Base-by-base conservation (phyloP, 2,113 vertebrate genomes). In the Onychorhynchus coronatus region DNA sequence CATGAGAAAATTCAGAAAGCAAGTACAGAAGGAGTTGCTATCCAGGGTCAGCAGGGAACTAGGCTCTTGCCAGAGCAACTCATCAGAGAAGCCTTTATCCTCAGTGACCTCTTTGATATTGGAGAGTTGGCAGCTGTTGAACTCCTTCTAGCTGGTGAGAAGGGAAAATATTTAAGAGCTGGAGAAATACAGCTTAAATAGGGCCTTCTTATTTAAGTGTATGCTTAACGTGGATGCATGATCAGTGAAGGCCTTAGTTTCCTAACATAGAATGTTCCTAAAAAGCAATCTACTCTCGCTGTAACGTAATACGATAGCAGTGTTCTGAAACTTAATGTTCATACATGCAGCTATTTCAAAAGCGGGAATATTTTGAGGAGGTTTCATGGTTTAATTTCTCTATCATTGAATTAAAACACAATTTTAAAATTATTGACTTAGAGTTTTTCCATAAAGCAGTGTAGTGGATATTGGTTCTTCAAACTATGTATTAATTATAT, bases 1-100 rank as follows among this genome's bases (percentile, higher is more conserved):
- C 98, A 99, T 88, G 99, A 99, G 76, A 99, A 99, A 91, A 98
- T 99, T 88, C 98, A 99, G 90, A 99, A 99, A 97, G 99, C 99
- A 90, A 99, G 99, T 97, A 99, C 98, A 30, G 99, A 99, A 88
- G 99, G 99, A 58, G 99, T 99, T 55, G 98, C 99, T 94, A 99
- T 99, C 92, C 99, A 99, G 93, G 99, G 99, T 86, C 99, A 99
- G 80, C 99, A 99, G 93, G 99, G 99, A 30, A 98, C 99, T 14
- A 97, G 99, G 13, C 99, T 99, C 41, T 99, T 99, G 79, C 99
- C 99, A 23, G 99, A 99, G 84, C 98, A 99, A 88, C 99, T 99
- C 85, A 98, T 99, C 89, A 98, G 98, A 88, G 99, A 99, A 96
- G 98, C 99, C 49, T 99, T 99, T 97, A 99, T 99, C 97, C 98